phyloP scores from a whole-genome alignment of 2,888 invertebrate species.

The Scaptomyza tumidula region DNA sequence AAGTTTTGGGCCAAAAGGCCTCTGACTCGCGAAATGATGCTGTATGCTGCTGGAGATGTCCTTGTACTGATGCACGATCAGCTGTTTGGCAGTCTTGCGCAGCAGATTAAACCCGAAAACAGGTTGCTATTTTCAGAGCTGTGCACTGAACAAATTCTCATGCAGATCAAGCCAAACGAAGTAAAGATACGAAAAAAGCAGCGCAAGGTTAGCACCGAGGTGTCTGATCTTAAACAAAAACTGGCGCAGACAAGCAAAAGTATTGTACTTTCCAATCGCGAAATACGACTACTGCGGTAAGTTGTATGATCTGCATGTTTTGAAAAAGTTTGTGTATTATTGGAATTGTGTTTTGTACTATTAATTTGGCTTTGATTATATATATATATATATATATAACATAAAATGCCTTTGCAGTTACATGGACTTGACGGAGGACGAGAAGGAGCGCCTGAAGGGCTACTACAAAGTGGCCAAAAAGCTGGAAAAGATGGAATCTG shows the following conservation, averaged over 20 bases:
- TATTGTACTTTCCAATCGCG: constrained; percentile 95
- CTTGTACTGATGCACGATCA: constrained; percentile 93
- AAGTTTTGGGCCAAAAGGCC: constrained; percentile 96
- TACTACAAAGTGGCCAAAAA: constrained; percentile 96
- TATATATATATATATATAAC: background rate
- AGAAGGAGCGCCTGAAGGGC: constrained; percentile 95
- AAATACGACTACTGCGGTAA: constrained; percentile 92
- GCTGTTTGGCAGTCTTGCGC: constrained; percentile 90
- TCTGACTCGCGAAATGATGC: constrained; percentile 94
- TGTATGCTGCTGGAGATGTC: constrained; percentile 95
- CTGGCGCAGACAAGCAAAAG: constrained; percentile 92
- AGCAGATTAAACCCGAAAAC: constrained; percentile 89
- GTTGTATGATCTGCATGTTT: background rate
- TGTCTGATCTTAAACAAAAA: constrained; percentile 93
- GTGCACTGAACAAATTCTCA: constrained; percentile 93
- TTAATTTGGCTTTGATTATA: background rate
- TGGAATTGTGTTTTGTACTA: background rate
- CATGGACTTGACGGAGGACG: constrained; percentile 95
- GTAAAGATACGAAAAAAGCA: constrained; percentile 95
- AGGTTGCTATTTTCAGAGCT: constrained; percentile 91
- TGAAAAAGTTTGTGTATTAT: background rate
- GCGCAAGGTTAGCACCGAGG: constrained; percentile 95
- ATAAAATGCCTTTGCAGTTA: constrained; percentile 86
- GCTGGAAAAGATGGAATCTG: constrained; percentile 94
- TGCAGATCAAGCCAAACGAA: constrained; percentile 93